phyloP scores from a whole-genome alignment of 2,888 invertebrate genomes.

The Liposcelis brunnea region DNA sequence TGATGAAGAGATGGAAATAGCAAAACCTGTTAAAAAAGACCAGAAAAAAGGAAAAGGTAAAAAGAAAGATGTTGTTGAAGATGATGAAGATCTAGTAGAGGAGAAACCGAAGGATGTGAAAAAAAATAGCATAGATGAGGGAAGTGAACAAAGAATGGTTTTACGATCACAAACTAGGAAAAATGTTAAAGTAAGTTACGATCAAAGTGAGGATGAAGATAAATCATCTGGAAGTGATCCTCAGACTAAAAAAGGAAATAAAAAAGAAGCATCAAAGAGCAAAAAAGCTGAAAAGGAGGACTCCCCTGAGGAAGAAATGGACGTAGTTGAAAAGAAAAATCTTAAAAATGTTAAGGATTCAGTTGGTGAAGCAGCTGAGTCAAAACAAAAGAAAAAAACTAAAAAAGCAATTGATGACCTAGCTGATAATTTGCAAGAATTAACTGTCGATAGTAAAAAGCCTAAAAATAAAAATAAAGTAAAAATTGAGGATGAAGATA shows the following conservation, averaged over 20 bases:
- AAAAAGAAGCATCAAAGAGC: conserved; percentile 5
- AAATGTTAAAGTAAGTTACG: background rate
- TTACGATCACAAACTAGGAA: background rate
- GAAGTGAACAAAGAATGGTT: too few relatives aligned
- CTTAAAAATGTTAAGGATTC: background rate
- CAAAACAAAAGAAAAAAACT: background rate
- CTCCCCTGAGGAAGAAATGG: background rate
- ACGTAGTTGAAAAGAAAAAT: conserved; percentile 14
- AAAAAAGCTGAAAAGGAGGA: conserved; percentile 9
- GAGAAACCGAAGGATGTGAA: background rate
- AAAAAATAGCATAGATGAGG: too few relatives aligned
- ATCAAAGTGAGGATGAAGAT: conserved; percentile 10
- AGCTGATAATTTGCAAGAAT: background rate
- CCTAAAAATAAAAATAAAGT: conserved; percentile 2
- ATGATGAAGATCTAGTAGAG: conserved; percentile 6
- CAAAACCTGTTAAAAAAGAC: conserved; percentile 11
- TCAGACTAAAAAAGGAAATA: background rate
- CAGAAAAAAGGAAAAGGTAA: conserved; percentile 16
- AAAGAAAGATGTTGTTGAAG: conserved; percentile 14
- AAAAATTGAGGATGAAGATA: background rate
- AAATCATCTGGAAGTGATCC: background rate
- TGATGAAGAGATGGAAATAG: conserved; percentile 15
- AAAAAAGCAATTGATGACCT: background rate
- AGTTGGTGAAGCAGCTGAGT: too few relatives aligned
- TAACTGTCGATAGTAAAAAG: background rate